Percentiles rank a stretch among this genome's conserved stretches.
These are phyloP conservation scores for Heliconius nattereri DNA, from an alignment of 1,140 invertebrate species.

Conservation along the genomic window DNA sequence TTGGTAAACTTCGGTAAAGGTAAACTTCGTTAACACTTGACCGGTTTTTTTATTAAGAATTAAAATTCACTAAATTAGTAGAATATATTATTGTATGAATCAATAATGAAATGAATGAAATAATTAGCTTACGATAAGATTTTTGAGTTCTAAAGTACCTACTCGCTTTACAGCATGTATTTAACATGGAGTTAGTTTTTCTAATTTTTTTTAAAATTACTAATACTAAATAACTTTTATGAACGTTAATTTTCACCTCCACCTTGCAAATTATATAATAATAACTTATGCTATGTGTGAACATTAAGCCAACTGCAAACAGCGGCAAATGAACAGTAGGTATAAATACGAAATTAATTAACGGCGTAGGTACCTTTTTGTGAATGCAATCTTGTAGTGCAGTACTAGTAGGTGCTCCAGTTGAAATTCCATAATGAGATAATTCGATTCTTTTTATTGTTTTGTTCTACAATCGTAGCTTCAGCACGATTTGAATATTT, in stretches of 20 bases:
- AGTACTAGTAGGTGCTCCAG: not conserved
- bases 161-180: too few species aligned
- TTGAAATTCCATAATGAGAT: constrained; percentile 1
- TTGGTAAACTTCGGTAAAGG: too few species aligned
- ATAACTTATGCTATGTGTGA: not conserved
- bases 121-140: too few species aligned
- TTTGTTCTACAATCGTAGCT: not conserved
- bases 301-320: not conserved
- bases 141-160: too few species aligned
- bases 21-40: too few species aligned
- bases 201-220: too few species aligned
- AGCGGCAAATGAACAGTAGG: not conserved
- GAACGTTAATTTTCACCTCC: not conserved
- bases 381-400: not conserved
- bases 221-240: too few species aligned
- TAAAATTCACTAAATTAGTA: too few species aligned
- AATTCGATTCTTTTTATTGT: not conserved
- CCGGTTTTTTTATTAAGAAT: too few species aligned
- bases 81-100: too few species aligned
- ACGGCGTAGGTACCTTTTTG: not conserved
- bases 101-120: too few species aligned
- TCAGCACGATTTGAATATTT: not conserved
- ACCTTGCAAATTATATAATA: not conserved
- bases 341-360: constrained; percentile 3
- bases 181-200: too few species aligned